phyloP scores from a whole-genome alignment of 2,113 vertebrate genomes.

The Callipepla californica region DNA sequence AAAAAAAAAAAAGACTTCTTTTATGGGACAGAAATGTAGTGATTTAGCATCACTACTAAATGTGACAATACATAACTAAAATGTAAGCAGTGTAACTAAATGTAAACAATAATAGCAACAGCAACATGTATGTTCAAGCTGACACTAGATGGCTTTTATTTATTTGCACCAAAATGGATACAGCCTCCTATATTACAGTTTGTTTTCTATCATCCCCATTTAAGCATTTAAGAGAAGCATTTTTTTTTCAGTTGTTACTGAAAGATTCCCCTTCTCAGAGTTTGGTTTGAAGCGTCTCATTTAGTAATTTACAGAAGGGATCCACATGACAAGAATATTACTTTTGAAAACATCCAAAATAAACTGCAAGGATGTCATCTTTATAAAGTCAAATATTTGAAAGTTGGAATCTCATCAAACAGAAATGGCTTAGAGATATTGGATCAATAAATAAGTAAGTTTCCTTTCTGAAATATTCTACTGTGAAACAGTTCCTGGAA shows the following conservation, averaged over 20 bases:
- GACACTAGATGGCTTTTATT: not conserved
- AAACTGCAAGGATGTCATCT: not conserved
- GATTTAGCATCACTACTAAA: not conserved
- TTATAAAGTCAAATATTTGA: not conserved
- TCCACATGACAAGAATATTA: not conserved
- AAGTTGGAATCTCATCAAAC: not conserved
- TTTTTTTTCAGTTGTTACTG: not conserved
- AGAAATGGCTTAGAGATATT: not conserved
- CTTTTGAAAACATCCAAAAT: not conserved
- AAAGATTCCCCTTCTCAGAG: not conserved
- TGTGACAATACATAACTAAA: too few species aligned
- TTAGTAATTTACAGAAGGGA: not conserved
- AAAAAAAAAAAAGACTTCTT: not conserved
- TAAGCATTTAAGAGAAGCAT: not conserved
- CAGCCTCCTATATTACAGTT: not conserved
- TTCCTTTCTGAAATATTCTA: not conserved
- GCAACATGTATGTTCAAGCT: not conserved
- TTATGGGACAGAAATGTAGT: not conserved
- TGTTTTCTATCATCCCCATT: not conserved
- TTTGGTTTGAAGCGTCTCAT: not conserved
- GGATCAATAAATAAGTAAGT: not conserved
- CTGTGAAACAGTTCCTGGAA: not conserved
- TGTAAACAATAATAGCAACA: not conserved
- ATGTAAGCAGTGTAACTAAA: too few species aligned
- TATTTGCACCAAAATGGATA: not conserved